Percentiles rank a stretch among this genome's conserved stretches.
Conservation (phyloP, 2,797 vertebrate genomes). For the Percopsis omiscomaycus region DNA sequence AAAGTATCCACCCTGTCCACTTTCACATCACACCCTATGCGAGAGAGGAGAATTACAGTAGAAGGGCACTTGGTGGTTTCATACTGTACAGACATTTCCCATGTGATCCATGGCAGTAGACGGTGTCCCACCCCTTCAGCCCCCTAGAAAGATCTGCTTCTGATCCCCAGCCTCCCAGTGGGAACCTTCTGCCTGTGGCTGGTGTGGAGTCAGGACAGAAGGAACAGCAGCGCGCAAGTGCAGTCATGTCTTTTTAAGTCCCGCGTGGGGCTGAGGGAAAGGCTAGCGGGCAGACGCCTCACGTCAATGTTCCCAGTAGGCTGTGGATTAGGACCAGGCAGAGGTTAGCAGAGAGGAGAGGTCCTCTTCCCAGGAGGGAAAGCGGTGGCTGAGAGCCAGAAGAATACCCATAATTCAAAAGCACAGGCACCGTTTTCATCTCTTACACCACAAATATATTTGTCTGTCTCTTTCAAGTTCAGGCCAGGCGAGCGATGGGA, state of each 20-base stretch:
- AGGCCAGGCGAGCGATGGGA: constrained; percentile 55
- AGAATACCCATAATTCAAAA: constrained; percentile 9
- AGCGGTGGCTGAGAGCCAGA: constrained; percentile 48
- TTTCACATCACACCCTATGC: constrained; percentile 67
- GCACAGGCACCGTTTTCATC: constrained; percentile 26
- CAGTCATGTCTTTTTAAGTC: constrained; percentile 74
- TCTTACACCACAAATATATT: constrained; percentile 57
- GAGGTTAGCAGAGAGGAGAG: constrained; percentile 71
- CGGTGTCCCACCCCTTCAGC: constrained; percentile 59
- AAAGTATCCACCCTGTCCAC: constrained; percentile 34
- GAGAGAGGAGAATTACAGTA: constrained; percentile 47
- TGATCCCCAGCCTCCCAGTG: constrained; percentile 53
- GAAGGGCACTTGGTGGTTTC: constrained; percentile 63
- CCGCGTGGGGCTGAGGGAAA: constrained; percentile 60
- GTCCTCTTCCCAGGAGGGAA: constrained; percentile 6
- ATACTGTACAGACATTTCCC: constrained; percentile 56
- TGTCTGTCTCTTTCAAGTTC: constrained; percentile 47
- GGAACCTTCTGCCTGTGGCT: constrained; percentile 68
- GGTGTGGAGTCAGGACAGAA: constrained; percentile 67
- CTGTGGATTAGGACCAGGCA: constrained; percentile 68
- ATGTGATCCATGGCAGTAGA: constrained; percentile 51
- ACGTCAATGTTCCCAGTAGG: constrained; percentile 70
- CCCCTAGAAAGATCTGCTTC: constrained; percentile 55
- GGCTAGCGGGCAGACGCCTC: constrained; percentile 63
- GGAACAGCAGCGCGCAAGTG: constrained; percentile 56